Base-by-base conservation (phyloP, 2,888 invertebrate genomes). In the Byasa hedistus region DNA sequence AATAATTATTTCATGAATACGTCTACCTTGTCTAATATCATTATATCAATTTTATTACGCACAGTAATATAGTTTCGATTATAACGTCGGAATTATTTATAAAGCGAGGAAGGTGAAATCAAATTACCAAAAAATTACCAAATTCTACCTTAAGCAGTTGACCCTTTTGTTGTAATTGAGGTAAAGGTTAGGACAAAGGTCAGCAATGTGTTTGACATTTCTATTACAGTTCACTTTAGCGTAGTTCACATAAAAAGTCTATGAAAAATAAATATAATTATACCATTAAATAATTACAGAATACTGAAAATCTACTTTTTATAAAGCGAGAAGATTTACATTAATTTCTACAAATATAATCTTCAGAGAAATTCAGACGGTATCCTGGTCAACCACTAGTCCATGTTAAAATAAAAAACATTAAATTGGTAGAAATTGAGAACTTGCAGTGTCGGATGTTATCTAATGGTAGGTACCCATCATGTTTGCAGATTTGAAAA, bases 121-220 rank as follows among this genome's bases (percentile, higher is more conserved):
- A 39, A 39, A 39, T 39, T 39, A 39, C 17, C 39, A 1, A 48
- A 48, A 48, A 48, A 48, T 19, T 48, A 48, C 19, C 48, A 12
- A 48, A n/a, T 48, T n/a, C 19, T 48, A 7, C 15, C 15, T 39
- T n/a, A 19, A 19, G n/a, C 8, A 62, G 27, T 62, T 55, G 62
- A 62, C 55, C 55, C 54, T 36, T 19, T 27, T 39, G 15, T 19
- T 56, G 56, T 62, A 56, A 48, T 62, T 62, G 62, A 62, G 62
- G 44, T 56, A 27, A 57, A 56, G 22, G 56, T 56, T 56, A 56
- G 27, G n/a, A 48, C 56, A 62, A 48, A 62, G 62, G 62, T 39
- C 61, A 61, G 39, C 44, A 22, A 56, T 62, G 62, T 24, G 62
- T 62, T 56, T 56, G 52, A 62, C 55, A 44, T 48, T 55, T 62